A percentile compares a stretch with the other conserved stretches of the same genome.
Evolutionary conservation across 1,140 invertebrate species (phyloP).

Genomic region (Anthonomus grandis): DNA sequence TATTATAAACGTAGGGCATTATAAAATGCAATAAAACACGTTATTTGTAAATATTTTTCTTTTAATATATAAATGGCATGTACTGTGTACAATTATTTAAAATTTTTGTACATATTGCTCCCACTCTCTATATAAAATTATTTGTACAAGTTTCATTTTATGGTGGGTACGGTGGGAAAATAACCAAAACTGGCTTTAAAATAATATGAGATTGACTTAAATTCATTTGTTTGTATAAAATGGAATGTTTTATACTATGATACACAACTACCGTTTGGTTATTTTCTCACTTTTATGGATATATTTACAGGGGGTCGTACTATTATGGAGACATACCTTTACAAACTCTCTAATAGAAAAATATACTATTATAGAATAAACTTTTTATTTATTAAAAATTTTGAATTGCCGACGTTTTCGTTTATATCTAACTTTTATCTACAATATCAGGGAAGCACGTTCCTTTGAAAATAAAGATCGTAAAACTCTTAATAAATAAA

Average conservation of each 20-base stretch:
- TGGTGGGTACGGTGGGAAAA: constrained; percentile 36
- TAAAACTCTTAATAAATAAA: constrained; percentile 12
- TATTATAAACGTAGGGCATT: background rate
- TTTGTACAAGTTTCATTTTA: constrained; percentile 34
- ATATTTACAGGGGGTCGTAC: constrained; percentile 36
- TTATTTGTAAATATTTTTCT: constrained; percentile 24
- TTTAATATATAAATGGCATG: constrained; percentile 33
- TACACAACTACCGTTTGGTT: constrained; percentile 35
- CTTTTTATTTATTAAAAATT: constrained; percentile 12
- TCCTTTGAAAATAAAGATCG: constrained; percentile 12
- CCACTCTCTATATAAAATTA: constrained; percentile 39
- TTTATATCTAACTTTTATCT: constrained; percentile 8
- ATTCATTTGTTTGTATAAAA: constrained; percentile 36
- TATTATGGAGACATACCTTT: constrained; percentile 44
- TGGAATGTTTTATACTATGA: constrained; percentile 44
- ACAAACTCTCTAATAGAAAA: constrained; percentile 42
- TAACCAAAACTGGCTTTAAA: constrained; percentile 30
- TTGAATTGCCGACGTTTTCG: constrained; percentile 17
- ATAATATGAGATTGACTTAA: background rate
- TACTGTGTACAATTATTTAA: constrained; percentile 39
- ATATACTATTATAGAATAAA: constrained; percentile 29
- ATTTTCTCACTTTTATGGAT: constrained; percentile 37
- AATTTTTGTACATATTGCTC: constrained; percentile 44
- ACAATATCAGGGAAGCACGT: constrained; percentile 21
- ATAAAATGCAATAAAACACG: background rate